Conservation (phyloP, 2,888 invertebrate species). For the Eupithecia abbreviata region DNA sequence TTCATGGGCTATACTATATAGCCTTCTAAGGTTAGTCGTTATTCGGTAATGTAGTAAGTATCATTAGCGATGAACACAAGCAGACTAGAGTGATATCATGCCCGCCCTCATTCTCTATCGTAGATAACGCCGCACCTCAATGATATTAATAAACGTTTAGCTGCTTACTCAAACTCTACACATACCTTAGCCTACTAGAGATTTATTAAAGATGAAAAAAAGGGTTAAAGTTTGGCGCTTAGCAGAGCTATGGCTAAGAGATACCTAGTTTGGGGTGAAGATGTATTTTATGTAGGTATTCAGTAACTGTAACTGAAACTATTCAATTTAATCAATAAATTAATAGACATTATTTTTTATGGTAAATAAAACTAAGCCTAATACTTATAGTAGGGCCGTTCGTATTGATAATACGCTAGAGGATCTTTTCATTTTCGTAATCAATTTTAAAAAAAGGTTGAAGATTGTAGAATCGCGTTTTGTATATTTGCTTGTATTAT, state of each 20-base stretch:
- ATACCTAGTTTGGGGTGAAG: too few relatives aligned
- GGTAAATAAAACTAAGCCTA: too few relatives aligned
- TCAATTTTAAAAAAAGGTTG: too few relatives aligned
- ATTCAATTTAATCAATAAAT: too few relatives aligned
- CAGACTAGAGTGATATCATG: constrained; percentile 34
- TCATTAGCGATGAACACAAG: neutral
- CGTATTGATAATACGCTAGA: too few relatives aligned
- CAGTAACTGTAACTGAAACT: too few relatives aligned
- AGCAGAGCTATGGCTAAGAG: neutral
- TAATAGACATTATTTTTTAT: too few relatives aligned
- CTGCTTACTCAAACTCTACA: constrained; percentile 6
- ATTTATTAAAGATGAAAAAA: neutral
- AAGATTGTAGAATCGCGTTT: too few relatives aligned
- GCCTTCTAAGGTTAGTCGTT: neutral
- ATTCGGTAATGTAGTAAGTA: neutral
- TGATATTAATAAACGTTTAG: constrained; percentile 43
- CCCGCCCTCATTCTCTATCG: constrained; percentile 71
- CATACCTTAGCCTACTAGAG: neutral
- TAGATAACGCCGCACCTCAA: constrained; percentile 69
- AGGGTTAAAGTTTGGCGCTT: neutral
- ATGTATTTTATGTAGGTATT: too few relatives aligned
- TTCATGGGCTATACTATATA: neutral
- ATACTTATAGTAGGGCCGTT: too few relatives aligned
- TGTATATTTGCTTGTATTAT: too few relatives aligned
- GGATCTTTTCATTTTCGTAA: too few relatives aligned